These are phyloP conservation scores for Hypanus sabinus DNA, from an alignment of 2,113 vertebrate genomes.

Conservation along the genomic window DNA sequence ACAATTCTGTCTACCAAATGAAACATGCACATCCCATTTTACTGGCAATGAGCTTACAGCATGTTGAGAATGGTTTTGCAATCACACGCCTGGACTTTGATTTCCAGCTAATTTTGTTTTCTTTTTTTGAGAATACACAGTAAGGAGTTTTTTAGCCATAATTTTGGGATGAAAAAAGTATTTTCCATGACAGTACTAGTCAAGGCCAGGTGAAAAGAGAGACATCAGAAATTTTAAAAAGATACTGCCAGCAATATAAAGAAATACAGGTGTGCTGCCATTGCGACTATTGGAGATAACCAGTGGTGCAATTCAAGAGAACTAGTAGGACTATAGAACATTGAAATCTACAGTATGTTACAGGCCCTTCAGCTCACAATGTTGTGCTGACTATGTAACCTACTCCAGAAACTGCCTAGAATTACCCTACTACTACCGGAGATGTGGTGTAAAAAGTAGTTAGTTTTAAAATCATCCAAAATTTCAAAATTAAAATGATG, in stretches of 20 bases:
- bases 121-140: not conserved
- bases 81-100: not conserved
- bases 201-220: not conserved
- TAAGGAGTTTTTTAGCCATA: not conserved
- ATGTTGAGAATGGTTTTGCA: not conserved
- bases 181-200: not conserved
- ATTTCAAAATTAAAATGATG: constrained; percentile 1
- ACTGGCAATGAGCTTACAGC: not conserved
- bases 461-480: not conserved
- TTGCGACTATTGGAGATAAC: not conserved
- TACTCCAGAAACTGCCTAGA: no score
- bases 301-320: not conserved
- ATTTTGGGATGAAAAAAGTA: not conserved
- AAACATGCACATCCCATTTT: not conserved
- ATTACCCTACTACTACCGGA: not conserved
- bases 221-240: not conserved
- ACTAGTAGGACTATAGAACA: not conserved
- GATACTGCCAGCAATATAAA: not conserved
- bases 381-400: no score
- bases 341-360: no score
- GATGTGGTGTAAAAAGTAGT: not conserved
- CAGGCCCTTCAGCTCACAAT: no score
- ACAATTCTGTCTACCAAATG: not conserved
- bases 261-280: not conserved
- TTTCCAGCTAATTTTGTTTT: not conserved